Percentiles rank a stretch among this genome's conserved stretches.
phyloP scores from a whole-genome alignment of 1,140 invertebrate genomes.

The Drosophila aff. region DNA sequence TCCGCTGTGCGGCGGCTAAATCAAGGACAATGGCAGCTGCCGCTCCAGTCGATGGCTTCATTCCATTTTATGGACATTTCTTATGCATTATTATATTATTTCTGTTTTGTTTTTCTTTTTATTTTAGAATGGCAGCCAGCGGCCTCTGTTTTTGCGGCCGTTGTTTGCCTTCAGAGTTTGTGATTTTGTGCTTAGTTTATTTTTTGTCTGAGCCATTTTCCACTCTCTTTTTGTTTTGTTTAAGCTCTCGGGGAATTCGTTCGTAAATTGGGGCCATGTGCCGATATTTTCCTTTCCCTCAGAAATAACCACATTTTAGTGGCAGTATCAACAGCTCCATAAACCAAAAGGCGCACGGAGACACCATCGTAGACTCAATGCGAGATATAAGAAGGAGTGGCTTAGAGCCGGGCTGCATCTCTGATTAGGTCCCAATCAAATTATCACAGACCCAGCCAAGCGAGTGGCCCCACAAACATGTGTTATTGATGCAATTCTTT shows the following conservation, averaged over 20 bases:
- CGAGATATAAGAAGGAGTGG: constrained; percentile 10
- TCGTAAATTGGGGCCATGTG: constrained; percentile 31
- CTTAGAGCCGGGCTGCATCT: neutral
- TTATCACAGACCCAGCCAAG: constrained; percentile 31
- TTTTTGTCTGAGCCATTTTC: constrained; percentile 8
- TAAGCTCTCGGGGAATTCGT: constrained; percentile 39
- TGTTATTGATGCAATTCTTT: constrained; percentile 72
- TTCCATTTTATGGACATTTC: constrained; percentile 42
- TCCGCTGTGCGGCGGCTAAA: constrained; percentile 46
- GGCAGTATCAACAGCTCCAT: constrained; percentile 33
- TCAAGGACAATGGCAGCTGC: constrained; percentile 60
- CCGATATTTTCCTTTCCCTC: constrained; percentile 4
- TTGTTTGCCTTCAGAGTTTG: constrained; percentile 30
- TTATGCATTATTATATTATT: constrained; percentile 43
- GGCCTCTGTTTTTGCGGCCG: constrained; percentile 13
- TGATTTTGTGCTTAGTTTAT: constrained; percentile 37
- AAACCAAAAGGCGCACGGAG: constrained; percentile 31
- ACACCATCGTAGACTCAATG: constrained; percentile 5
- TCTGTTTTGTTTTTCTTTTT: constrained; percentile 7
- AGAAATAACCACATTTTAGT: constrained; percentile 28
- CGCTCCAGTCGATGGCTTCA: constrained; percentile 40
- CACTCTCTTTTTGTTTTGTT: constrained; percentile 10
- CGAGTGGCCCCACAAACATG: constrained; percentile 43
- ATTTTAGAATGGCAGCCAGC: constrained; percentile 1
- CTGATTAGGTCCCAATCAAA: constrained; percentile 45